phyloP scores from a whole-genome alignment of 2,888 invertebrate genomes.

The Epinotia demarniana region DNA sequence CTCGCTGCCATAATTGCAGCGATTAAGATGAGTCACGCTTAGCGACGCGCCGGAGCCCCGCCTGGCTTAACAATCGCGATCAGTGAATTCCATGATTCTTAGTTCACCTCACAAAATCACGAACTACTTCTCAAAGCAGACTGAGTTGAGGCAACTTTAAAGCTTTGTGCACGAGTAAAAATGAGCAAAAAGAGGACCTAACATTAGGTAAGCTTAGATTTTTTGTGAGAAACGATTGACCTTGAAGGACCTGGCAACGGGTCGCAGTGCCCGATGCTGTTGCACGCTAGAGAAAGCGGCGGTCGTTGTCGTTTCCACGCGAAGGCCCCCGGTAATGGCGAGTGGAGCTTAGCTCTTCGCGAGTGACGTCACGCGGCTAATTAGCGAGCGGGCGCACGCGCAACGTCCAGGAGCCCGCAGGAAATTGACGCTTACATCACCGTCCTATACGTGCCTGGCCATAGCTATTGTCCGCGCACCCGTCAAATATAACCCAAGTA shows the following conservation, averaged over 20 bases:
- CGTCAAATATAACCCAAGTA: constrained; percentile 29
- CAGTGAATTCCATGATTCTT: constrained; percentile 53
- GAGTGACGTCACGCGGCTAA: constrained; percentile 78
- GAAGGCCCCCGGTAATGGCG: constrained; percentile 77
- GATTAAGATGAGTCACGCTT: constrained; percentile 83
- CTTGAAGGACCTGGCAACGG: constrained; percentile 61
- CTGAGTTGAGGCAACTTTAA: not conserved
- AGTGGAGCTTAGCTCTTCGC: constrained; percentile 66
- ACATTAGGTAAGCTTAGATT: constrained; percentile 17
- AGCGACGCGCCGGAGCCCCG: constrained; percentile 73
- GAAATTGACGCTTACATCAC: constrained; percentile 80
- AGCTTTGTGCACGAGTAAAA: not conserved
- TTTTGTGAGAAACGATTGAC: constrained; percentile 51
- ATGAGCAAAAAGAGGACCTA: not conserved
- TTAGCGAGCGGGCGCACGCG: constrained; percentile 74
- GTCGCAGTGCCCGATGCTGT: constrained; percentile 56
- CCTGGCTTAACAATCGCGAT: constrained; percentile 74
- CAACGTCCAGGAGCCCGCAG: constrained; percentile 69
- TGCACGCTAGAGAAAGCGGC: constrained; percentile 75
- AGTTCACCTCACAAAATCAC: constrained; percentile 42
- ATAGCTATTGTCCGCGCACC: constrained; percentile 62
- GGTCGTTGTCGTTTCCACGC: constrained; percentile 83
- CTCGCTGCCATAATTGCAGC: constrained; percentile 75
- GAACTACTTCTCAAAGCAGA: not conserved
- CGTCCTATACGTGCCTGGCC: constrained; percentile 66